Evolutionary conservation across 2,113 vertebrate species (phyloP).

Genomic region (Anolis sagrei): DNA sequence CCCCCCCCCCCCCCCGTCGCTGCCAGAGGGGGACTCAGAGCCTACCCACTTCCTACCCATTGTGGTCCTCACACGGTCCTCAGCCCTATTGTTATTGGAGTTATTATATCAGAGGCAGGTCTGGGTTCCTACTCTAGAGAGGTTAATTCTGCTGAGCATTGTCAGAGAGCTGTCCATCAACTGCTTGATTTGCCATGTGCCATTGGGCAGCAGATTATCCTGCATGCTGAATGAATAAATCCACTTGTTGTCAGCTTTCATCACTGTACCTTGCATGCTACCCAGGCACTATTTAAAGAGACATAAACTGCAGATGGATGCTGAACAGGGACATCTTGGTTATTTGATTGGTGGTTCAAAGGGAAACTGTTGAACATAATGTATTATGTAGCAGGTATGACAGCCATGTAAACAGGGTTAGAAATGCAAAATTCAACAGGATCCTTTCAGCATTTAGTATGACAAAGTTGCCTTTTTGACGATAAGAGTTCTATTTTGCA

Average conservation of each 20-base stretch:
- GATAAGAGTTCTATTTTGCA: background rate
- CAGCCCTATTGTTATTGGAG: background rate
- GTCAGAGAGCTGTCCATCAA: conserved; percentile 49
- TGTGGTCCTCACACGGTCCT: background rate
- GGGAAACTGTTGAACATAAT: background rate
- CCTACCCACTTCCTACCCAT: no score
- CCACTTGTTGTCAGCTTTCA: conserved; percentile 69
- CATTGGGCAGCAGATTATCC: conserved; percentile 55
- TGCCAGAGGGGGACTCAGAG: no score
- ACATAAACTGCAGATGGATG: conserved; percentile 43
- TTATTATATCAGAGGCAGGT: background rate
- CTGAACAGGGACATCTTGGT: conserved; percentile 16
- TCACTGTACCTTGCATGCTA: conserved; percentile 56
- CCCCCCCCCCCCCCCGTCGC: no score
- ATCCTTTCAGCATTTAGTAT: background rate
- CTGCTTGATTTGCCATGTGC: conserved; percentile 50
- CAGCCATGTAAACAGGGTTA: background rate
- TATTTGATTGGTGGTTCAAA: background rate
- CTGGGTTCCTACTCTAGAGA: conserved; percentile 18
- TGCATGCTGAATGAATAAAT: conserved; percentile 63
- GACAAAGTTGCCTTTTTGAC: background rate
- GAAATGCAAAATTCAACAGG: background rate
- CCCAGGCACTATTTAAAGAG: conserved; percentile 58
- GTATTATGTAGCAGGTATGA: conserved; percentile 16
- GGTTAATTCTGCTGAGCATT: conserved; percentile 50